Base-by-base conservation (phyloP, 2,888 invertebrate species). In the Diogma glabrata region DNA sequence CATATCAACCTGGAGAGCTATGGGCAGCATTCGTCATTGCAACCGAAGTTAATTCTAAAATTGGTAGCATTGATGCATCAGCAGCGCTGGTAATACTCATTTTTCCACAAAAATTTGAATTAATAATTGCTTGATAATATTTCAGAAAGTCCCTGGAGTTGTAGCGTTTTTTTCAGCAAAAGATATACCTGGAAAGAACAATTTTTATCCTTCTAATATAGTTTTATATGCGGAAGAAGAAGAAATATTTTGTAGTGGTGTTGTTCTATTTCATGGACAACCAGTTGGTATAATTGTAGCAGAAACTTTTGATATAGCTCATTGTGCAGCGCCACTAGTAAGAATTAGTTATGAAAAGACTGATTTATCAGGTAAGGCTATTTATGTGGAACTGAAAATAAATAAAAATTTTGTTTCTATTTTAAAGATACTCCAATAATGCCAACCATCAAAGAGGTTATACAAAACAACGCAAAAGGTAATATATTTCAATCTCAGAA, bases 1-100 rank as follows among this genome's bases (percentile, higher is more conserved):
- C 67, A 4, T 46, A 56, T 5, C 50, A 58, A 2, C 63, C 64
- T 1, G 64, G 63, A 7, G 69, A 73, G 57, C 60, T 74, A 10
- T 81, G 75, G 65, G 87, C 78, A 17, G 79, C 81, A 6, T 82
- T 87, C 59, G 85, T 87, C 1, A 67, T 77, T 2, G 76, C 82
- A 49, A 68, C 77, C 62, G 63, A 73, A 51, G 64, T 73, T 53
- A 69, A 74, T 52, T 84, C 82, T 1, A 76, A 72, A 54, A 73
- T 88, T 50, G 67, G 64, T n/a, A 71, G 63, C 12, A 77, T 87
- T 55, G 81, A 87, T 65, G 63, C 81, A 2, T 66, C 75, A 3
- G 74, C 75, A 56, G 87, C 86, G 33, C 62, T 85, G 68, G 84
- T 84, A 16, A 61, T 78, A 22, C 72, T 76, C n/a, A n/a, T n/a